Conservation (phyloP, 2,113 vertebrate species). For the Lasiurus cinereus region DNA sequence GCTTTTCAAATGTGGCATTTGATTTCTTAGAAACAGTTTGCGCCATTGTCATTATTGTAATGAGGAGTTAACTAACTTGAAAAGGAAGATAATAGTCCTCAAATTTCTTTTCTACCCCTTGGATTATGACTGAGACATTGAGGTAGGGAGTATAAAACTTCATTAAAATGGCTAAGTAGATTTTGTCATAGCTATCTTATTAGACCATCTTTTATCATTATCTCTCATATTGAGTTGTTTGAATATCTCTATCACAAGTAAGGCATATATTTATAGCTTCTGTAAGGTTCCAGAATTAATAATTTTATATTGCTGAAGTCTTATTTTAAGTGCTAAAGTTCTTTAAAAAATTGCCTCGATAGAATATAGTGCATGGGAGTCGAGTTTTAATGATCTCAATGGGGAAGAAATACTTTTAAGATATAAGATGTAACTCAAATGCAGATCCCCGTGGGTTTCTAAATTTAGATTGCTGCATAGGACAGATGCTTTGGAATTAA, state of each 20-base stretch:
- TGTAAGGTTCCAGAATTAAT: slow-evolving; percentile 1
- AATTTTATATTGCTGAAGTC: slow-evolving; percentile 12
- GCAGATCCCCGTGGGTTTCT: slow-evolving; percentile 36
- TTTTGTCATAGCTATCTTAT: slow-evolving; percentile 44
- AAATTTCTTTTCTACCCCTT: slow-evolving; percentile 46
- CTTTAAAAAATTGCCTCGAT: slow-evolving; percentile 10
- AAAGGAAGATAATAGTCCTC: slow-evolving; percentile 65
- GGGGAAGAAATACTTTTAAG: slow-evolving; percentile 33
- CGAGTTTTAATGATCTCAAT: slow-evolving; percentile 28
- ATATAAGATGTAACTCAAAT: slow-evolving; percentile 41
- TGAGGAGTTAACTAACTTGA: slow-evolving; percentile 70
- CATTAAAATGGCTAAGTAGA: slow-evolving; percentile 61
- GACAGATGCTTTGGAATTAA: slow-evolving; percentile 64
- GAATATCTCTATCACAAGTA: slow-evolving; percentile 15
- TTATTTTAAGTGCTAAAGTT: not conserved
- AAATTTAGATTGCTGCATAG: slow-evolving; percentile 49
- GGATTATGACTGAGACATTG: slow-evolving; percentile 45
- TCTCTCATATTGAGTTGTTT: slow-evolving; percentile 19
- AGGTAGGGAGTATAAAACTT: slow-evolving; percentile 32
- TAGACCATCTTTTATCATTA: slow-evolving; percentile 19
- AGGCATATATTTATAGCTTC: slow-evolving; percentile 50
- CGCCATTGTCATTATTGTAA: slow-evolving; percentile 55
- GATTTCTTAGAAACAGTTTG: slow-evolving; percentile 59
- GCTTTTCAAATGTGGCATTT: slow-evolving; percentile 50
- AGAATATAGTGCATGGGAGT: slow-evolving; percentile 10